Conservation (phyloP, 1,140 invertebrate species). For the Drosophila pseudoananassae region DNA sequence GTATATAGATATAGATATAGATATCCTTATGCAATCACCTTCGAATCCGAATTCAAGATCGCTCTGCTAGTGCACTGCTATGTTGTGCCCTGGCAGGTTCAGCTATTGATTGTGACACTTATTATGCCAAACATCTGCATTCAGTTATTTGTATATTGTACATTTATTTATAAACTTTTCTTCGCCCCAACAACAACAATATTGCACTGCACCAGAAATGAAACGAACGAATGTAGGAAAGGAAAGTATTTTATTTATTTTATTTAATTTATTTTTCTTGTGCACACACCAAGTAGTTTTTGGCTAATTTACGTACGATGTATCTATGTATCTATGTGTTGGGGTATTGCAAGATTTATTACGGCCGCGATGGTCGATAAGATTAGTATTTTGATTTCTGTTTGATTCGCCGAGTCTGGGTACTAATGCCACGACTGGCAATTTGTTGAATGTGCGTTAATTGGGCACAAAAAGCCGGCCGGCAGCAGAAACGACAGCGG, state of each 20-base stretch:
- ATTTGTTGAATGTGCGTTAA: conserved; percentile 71
- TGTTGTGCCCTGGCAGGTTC: conserved; percentile 34
- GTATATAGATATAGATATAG: not conserved
- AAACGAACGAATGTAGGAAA: not conserved
- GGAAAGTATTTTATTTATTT: conserved; percentile 9
- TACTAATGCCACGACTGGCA: conserved; percentile 25
- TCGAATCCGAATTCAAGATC: conserved; percentile 12
- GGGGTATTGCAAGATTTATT: conserved; percentile 12
- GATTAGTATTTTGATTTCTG: conserved; percentile 6
- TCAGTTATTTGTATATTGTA: conserved; percentile 49
- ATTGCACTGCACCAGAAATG: conserved; percentile 31
- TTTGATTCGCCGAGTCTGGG: not conserved
- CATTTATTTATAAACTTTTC: conserved; percentile 60
- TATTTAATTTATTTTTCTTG: conserved; percentile 5
- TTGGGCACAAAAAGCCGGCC: conserved; percentile 84
- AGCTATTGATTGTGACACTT: conserved; percentile 74
- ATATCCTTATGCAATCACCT: conserved; percentile 76
- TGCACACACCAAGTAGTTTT: conserved; percentile 10
- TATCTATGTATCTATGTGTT: conserved; percentile 9
- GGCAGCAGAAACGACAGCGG: conserved; percentile 56
- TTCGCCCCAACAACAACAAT: not conserved
- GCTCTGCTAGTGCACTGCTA: conserved; percentile 16
- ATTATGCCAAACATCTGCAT: conserved; percentile 72
- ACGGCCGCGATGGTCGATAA: conserved; percentile 9
- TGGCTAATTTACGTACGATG: conserved; percentile 11